Percentiles rank a stretch among this genome's conserved stretches.
Conservation (phyloP, 2,797 vertebrate genomes). For the Sparus aurata region DNA sequence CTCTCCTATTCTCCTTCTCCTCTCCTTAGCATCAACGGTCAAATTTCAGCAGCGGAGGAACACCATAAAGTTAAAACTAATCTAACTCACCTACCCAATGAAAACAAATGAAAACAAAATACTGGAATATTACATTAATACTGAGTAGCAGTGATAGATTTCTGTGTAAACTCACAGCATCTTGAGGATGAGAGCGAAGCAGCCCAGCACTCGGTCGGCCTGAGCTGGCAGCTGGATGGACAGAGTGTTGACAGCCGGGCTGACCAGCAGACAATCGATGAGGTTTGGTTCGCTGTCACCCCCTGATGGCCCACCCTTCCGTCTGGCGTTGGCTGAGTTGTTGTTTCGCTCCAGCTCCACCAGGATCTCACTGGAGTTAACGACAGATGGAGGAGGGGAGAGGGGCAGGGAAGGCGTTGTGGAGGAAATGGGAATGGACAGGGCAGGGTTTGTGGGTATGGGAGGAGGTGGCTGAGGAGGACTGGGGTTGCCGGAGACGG, state of each 20-base stretch:
- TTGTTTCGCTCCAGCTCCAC: conserved; percentile 97
- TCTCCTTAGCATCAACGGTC: no score
- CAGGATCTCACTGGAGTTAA: conserved; percentile 96
- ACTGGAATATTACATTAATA: neutral
- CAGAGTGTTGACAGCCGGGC: conserved; percentile 94
- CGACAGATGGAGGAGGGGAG: conserved; percentile 86
- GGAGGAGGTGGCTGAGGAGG: conserved; percentile 50
- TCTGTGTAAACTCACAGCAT: conserved; percentile 93
- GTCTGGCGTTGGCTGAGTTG: conserved; percentile 92
- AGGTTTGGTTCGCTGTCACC: conserved; percentile 97
- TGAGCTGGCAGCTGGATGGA: conserved; percentile 98
- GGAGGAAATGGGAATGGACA: conserved; percentile 61
- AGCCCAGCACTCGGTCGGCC: conserved; percentile 96
- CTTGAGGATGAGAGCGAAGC: conserved; percentile 98
- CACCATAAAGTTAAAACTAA: no score
- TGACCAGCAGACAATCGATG: conserved; percentile 98
- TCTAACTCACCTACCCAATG: neutral
- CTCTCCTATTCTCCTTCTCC: no score
- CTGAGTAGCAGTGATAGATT: neutral
- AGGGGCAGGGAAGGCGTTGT: conserved; percentile 70
- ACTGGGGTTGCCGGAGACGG: conserved; percentile 44
- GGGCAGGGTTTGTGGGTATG: conserved; percentile 27
- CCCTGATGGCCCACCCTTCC: conserved; percentile 86
- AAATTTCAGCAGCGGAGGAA: no score
- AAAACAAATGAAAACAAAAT: neutral